A percentile compares a stretch with the other conserved stretches of the same genome.
phyloP scores from a whole-genome alignment of 2,888 invertebrate genomes.

The Urechis unicinctus region DNA sequence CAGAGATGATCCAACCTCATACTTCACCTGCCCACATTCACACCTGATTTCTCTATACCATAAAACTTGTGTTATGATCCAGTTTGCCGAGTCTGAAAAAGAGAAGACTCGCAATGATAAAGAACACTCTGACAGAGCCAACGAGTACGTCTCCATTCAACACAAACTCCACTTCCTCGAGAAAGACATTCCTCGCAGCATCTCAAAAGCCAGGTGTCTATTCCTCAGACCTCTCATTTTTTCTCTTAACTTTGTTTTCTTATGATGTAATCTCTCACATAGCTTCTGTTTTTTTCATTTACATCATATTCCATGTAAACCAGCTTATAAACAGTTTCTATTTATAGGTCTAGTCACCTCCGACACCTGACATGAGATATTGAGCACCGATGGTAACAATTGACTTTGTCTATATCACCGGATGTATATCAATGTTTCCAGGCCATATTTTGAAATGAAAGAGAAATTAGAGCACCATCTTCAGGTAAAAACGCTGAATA shows the following conservation, averaged over 20 bases:
- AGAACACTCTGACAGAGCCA: constrained; percentile 61
- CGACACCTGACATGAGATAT: too few relatives aligned
- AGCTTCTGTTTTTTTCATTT: too few relatives aligned
- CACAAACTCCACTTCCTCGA: constrained; percentile 14
- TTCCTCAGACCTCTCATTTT: neutral
- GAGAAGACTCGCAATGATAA: constrained; percentile 81
- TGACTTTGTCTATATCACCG: too few relatives aligned
- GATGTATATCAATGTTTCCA: too few relatives aligned
- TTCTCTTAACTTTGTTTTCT: neutral
- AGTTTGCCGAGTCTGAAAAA: constrained; percentile 82
- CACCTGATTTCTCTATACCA: neutral
- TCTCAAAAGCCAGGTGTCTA: constrained; percentile 16
- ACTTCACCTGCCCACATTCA: neutral
- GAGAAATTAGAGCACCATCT: constrained; percentile 77
- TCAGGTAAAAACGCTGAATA: constrained; percentile 56
- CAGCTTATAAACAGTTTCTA: too few relatives aligned
- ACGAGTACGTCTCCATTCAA: constrained; percentile 12
- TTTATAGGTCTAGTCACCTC: too few relatives aligned
- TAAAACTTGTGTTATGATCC: constrained; percentile 2
- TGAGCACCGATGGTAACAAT: too few relatives aligned
- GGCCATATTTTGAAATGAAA: constrained; percentile 87
- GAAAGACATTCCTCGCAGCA: constrained; percentile 19
- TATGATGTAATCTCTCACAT: neutral
- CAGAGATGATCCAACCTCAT: too few relatives aligned
- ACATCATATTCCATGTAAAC: too few relatives aligned